Evolutionary conservation across 2,113 vertebrate species (phyloP).

Genomic region (Cephalophus harveyi): DNA sequence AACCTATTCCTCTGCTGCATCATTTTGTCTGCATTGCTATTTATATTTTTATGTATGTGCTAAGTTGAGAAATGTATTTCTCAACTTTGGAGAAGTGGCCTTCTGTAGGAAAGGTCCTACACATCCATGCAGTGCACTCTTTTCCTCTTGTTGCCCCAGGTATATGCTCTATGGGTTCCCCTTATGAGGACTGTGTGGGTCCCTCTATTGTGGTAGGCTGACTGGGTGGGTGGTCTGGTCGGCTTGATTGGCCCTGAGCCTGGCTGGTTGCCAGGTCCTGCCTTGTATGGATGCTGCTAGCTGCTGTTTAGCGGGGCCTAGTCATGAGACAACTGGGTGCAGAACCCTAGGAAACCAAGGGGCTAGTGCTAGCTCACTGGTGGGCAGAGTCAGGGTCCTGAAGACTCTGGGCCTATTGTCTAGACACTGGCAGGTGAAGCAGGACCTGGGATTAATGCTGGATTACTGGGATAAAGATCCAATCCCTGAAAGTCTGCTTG

Average conservation of each 20-base stretch:
- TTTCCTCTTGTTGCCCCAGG: not conserved
- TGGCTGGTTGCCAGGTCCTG: not conserved
- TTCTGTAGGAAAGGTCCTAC: not conserved
- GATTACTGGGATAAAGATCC: not conserved
- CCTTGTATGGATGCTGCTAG: not conserved
- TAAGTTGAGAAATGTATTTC: not conserved
- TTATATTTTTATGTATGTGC: not conserved
- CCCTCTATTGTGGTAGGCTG: not conserved
- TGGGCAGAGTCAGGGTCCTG: not conserved
- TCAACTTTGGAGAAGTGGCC: not conserved
- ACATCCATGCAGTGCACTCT: not conserved
- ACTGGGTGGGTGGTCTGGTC: not conserved
- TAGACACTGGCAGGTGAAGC: not conserved
- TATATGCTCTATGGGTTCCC: not conserved
- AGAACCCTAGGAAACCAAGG: not conserved
- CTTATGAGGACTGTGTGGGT: not conserved
- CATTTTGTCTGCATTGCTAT: not conserved
- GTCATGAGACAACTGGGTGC: not conserved
- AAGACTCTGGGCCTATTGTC: not conserved
- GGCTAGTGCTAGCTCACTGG: not conserved
- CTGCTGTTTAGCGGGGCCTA: not conserved
- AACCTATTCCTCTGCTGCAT: not conserved
- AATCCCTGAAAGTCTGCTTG: not conserved
- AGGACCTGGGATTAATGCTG: not conserved
- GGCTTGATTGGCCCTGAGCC: not conserved